Conservation (phyloP, 2,888 invertebrate species). For the Lasioglossum lativentre region DNA sequence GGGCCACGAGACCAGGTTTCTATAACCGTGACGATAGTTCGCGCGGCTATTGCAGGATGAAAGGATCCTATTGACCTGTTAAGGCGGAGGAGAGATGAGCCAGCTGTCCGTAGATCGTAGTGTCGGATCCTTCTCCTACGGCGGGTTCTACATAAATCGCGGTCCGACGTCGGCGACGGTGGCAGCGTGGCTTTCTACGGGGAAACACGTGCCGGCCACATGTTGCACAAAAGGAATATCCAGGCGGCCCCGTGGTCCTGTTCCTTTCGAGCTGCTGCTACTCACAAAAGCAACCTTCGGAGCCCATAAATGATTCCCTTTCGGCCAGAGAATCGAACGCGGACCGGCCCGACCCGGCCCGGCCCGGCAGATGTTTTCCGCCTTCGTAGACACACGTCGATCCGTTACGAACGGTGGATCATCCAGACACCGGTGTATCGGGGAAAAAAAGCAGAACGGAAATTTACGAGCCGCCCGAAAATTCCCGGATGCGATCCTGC, state of each 20-base stretch:
- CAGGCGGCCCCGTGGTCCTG: conserved; percentile 55
- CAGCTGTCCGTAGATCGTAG: conserved; percentile 72
- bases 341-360: conserved; percentile 35
- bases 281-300: conserved; percentile 69
- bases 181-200: conserved; percentile 62
- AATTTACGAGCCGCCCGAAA: conserved; percentile 10
- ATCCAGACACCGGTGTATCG: conserved; percentile 20
- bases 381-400: conserved; percentile 59
- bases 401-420: conserved; percentile 41
- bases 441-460: conserved; percentile 13
- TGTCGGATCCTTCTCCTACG: conserved; percentile 53
- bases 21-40: conserved; percentile 1
- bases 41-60: conserved; percentile 18
- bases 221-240: conserved; percentile 83
- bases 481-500: background rate
- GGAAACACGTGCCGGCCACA: conserved; percentile 84
- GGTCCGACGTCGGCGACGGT: conserved; percentile 34
- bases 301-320: conserved; percentile 68
- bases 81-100: conserved; percentile 50
- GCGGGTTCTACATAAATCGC: conserved; percentile 75
- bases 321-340: conserved; percentile 51
- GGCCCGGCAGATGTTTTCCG: conserved; percentile 75
- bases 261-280: conserved; percentile 71
- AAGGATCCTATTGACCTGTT: conserved; percentile 70
- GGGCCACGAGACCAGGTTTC: background rate